Evolutionary conservation across 2,888 invertebrate species (phyloP), one percentile per base, ranked within the genome.

Genomic region (Cacoxenus indagator): DNA sequence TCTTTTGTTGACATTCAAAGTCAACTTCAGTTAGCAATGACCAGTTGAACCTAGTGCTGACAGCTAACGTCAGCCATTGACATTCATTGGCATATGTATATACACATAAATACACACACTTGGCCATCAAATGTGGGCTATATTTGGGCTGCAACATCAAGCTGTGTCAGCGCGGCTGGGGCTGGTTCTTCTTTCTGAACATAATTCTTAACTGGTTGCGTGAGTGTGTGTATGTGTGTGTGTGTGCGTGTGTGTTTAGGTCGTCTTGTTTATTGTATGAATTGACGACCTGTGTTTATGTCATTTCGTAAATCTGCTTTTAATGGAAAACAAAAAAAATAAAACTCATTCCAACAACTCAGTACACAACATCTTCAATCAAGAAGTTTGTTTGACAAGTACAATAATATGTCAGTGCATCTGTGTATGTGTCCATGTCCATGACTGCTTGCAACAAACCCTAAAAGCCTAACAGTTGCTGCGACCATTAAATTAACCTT

Each of bases 251-350:
- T 26, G n/a, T 81, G 76, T 82, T n/a, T n/a, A n/a, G n/a, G n/a
- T n/a, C n/a, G n/a, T n/a, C n/a, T n/a, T n/a, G n/a, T n/a, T n/a
- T n/a, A 79, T 79, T 76, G 82, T 83, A 55, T 57, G n/a, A n/a
- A 59, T 64, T 67, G 37, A 59, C 64, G 59, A 57, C 67, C 67
- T 64, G 65, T 70, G 67, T 64, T 69, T 83, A 74, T 77, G 77
- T 61, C 11, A 24, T 31, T 43, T 37, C 74, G 76, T 76, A 84
- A 81, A 83, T 83, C 81, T 82, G 76, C 76, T 82, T 81, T 80
- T 81, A 83, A 81, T 83, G 84, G 82, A n/a, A n/a, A n/a, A n/a
- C n/a, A n/a, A n/a, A n/a, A n/a, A n/a, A 81, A 80, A 82, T 81
- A 83, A 82, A 83, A 80, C 82, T 82, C 81, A 80, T 80, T 72